These are phyloP conservation scores for Pachyrhynchus sulphureomaculatus DNA, from an alignment of 1,140 invertebrate genomes.

Conservation along the genomic window DNA sequence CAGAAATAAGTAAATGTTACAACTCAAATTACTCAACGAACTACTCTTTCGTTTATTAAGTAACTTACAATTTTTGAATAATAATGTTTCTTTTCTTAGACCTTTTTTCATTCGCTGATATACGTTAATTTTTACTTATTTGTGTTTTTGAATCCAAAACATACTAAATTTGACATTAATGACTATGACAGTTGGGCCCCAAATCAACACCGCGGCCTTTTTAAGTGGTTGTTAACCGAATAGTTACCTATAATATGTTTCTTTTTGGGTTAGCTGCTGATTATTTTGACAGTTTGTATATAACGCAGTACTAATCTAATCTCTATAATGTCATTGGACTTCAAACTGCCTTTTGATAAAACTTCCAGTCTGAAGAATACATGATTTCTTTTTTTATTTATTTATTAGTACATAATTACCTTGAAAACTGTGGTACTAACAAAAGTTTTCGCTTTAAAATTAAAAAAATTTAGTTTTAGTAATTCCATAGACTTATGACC, in stretches of 20 bases:
- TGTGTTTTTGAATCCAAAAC: background rate
- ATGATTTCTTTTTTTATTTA: no score
- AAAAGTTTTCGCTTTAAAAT: no score
- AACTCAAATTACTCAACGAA: no score
- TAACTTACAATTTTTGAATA: no score
- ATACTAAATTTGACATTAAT: background rate
- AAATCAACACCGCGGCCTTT: slow-evolving; percentile 19
- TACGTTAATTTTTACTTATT: no score
- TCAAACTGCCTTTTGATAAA: slow-evolving; percentile 6
- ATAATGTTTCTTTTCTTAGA: no score
- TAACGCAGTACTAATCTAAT: background rate
- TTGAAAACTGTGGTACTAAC: slow-evolving; percentile 1
- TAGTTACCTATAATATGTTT: slow-evolving; percentile 1
- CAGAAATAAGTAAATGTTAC: no score
- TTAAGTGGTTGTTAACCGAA: slow-evolving; percentile 23
- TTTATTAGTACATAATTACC: no score
- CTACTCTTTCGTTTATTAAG: no score
- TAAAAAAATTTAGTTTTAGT: slow-evolving; percentile 9
- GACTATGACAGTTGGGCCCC: slow-evolving; percentile 10
- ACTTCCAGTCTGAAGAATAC: slow-evolving; percentile 5
- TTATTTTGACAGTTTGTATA: background rate
- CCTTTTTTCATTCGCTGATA: no score
- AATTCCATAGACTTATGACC: slow-evolving; percentile 9
- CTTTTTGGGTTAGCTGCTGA: background rate
- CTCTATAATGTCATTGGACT: background rate